A percentile compares a stretch with the other conserved stretches of the same genome.
Conservation (phyloP, 2,797 vertebrate species). For the Cirrhinus mrigala region DNA sequence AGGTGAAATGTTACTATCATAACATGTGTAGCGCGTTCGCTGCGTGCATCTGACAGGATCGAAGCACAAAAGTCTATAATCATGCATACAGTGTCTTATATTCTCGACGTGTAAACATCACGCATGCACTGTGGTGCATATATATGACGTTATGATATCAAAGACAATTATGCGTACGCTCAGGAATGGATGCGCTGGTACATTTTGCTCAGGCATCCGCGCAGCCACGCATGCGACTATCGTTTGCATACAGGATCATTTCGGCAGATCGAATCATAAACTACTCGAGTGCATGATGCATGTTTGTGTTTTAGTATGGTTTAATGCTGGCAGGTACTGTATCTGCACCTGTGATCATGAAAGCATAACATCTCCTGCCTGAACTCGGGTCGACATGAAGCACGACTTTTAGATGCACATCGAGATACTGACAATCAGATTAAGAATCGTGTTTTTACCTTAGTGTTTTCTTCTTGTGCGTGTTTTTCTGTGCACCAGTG, state of each 20-base stretch:
- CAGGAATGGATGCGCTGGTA: neutral
- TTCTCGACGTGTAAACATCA: neutral
- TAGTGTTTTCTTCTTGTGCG: neutral
- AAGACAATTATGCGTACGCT: neutral
- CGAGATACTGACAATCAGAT: neutral
- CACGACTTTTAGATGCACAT: neutral
- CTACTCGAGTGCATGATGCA: neutral
- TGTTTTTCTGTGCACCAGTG: neutral
- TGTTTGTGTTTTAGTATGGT: neutral
- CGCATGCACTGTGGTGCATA: neutral
- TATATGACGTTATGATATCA: neutral
- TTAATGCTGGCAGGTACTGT: too few species aligned
- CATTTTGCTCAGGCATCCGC: neutral
- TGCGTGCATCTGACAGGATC: neutral
- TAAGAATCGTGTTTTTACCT: neutral
- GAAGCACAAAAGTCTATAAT: neutral
- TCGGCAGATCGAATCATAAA: neutral
- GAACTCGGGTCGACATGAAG: neutral
- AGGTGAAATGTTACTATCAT: neutral
- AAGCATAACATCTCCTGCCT: neutral
- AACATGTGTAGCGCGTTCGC: neutral
- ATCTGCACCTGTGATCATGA: neutral
- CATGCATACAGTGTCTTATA: neutral
- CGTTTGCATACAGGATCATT: too few species aligned
- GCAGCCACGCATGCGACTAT: too few species aligned